phyloP scores from a whole-genome alignment of 2,888 invertebrate species.

The Unio pictorum region DNA sequence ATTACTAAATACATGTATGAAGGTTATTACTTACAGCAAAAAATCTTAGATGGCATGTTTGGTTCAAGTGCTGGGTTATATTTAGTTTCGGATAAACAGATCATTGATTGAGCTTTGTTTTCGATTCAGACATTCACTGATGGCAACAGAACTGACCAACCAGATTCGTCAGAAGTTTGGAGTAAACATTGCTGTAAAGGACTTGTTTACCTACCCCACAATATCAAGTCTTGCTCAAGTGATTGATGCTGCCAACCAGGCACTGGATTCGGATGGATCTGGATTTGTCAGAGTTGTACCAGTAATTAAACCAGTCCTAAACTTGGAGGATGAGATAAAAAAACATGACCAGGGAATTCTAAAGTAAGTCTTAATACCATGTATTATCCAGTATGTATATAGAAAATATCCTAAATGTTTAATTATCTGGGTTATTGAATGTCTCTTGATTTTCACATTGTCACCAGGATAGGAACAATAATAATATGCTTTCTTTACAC shows the following conservation, averaged over 20 bases:
- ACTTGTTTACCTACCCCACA: slow-evolving; percentile 69
- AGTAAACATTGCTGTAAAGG: slow-evolving; percentile 64
- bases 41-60: no score
- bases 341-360: slow-evolving; percentile 64
- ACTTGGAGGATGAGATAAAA: slow-evolving; percentile 67
- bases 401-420: no score
- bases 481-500: neutral
- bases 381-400: no score
- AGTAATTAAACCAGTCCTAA: slow-evolving; percentile 37
- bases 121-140: slow-evolving; percentile 69
- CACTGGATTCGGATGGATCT: slow-evolving; percentile 7
- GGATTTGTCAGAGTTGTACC: slow-evolving; percentile 1
- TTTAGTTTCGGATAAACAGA: no score
- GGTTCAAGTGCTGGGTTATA: no score
- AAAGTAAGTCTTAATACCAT: slow-evolving; percentile 44
- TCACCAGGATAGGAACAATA: no score
- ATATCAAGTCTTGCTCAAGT: slow-evolving; percentile 64
- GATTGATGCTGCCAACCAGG: slow-evolving; percentile 54
- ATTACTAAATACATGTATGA: no score
- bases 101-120: neutral
- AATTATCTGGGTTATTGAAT: no score
- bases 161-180: slow-evolving; percentile 59
- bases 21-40: no score
- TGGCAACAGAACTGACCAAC: slow-evolving; percentile 69
- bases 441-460: no score